Evolutionary conservation across 1,140 invertebrate genomes (phyloP), one percentile per base, ranked within the genome.

Genomic region (Drosophila sucinea): DNA sequence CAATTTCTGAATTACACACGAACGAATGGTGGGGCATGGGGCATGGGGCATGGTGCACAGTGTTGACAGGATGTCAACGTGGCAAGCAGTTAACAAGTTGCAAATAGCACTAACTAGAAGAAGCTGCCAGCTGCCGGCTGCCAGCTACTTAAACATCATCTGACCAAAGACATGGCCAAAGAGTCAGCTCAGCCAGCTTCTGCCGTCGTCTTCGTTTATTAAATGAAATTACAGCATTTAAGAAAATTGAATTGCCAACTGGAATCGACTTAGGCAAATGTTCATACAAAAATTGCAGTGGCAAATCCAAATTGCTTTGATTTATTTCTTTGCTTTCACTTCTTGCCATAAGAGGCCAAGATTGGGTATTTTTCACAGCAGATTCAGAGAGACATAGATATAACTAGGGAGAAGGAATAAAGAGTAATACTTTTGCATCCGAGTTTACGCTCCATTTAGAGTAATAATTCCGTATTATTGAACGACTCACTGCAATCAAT

Each of bases 201-300:
- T 38, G 2, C 11, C 10, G 56, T 47, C 54, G 41, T 60, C 67
- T 63, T 35, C 57, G 58, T 60, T 66, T 63, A 40, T 67, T 68
- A 81, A 87, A 86, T 87, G 47, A 70, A 89, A 86, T 86, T 87
- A 80, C 33, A 33, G 40, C 73, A 58, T 83, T 83, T 68, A 77
- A 65, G 67, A 41, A 73, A 86, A 86, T 77, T 77, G 69, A 72
- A 82, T 87, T 83, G 67, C 64, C 44, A 70, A 67, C 51, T 69
- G 56, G 35, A 35, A 44, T 38, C 11, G 35, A 38, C 35, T 38
- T 38, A 38, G 10, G 35, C 35, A 8, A 38, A 38, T 11, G 35
- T 38, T 17, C 17, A 17, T 17, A 17, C 17, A 17, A 0, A 17
- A 17, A 17, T 17, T 17, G 17, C 17, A 17, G 17, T 17, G 17